Base-by-base conservation (phyloP, 2,888 invertebrate genomes). In the Cephus runcator region DNA sequence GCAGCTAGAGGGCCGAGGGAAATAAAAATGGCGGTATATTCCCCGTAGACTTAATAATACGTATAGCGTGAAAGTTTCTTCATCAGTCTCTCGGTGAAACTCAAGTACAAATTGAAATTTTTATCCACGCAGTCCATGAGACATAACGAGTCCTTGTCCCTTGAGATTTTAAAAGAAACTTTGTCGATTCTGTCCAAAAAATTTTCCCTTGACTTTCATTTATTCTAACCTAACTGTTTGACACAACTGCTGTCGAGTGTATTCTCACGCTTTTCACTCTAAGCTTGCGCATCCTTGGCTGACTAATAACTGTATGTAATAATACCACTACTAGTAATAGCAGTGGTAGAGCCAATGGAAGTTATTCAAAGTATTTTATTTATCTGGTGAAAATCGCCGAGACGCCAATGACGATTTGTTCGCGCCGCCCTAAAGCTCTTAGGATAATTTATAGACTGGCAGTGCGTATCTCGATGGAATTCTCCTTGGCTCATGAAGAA, bases 31-130 rank as follows among this genome's bases (percentile, higher is more conserved):
- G 56, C 56, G 9, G 2, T 9, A 23, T 23, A 23, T 23, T 56
- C 56, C 56, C 23, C 23, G 56, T 23, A 23, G 56, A 56, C 56
- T 56, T 9, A 56, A 23, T 56, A 56, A 23, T 40, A 40, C 4
- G 40, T 35, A 35, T 23, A 56, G 9, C 23, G 9, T 56, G 23
- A 56, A 87, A 87, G 87, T 87, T 87, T 87, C 87, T 87, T 87
- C 87, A 86, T 87, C 86, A 87, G 85, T 87, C 87, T 85, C 84
- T 79, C 9, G 23, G 56, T 82, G 81, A 81, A 85, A 56, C 87
- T 86, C 82, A 82, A 85, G 86, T 86, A 87, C 85, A 87, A 87
- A 87, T 87, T 87, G 87, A 87, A 87, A 87, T 87, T 87, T 87
- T 87, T 87, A 87, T 87, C 87, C 87, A 84, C 80, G 76, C 81